phyloP scores from a whole-genome alignment of 2,888 invertebrate species.

The Nasonia oneida region DNA sequence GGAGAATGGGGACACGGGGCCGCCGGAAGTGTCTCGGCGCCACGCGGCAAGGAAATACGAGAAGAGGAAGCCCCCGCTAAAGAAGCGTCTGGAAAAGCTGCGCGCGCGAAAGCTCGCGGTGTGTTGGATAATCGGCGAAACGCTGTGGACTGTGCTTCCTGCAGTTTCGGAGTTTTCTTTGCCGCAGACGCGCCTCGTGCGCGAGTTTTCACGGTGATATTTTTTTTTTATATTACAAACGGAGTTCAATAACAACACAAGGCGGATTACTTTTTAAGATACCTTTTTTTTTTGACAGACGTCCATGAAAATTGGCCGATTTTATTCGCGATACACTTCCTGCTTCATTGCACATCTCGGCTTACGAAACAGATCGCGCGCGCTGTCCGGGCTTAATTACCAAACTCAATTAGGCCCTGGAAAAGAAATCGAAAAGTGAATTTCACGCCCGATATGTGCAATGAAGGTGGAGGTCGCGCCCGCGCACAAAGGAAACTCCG shows the following conservation, averaged over 20 bases:
- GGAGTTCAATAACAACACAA: too few species aligned
- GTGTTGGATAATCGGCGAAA: conserved; percentile 6
- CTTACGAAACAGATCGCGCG: background rate
- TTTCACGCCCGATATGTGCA: conserved; percentile 20
- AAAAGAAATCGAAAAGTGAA: conserved; percentile 40
- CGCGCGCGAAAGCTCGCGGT: background rate
- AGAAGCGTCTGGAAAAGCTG: conserved; percentile 40
- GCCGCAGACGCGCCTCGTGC: background rate
- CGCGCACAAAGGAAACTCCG: conserved; percentile 9
- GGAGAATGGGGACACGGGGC: conserved; percentile 58
- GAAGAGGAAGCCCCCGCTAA: conserved; percentile 39
- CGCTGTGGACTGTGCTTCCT: background rate
- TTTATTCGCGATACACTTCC: too few species aligned
- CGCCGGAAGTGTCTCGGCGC: conserved; percentile 53
- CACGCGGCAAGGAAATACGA: conserved; percentile 60
- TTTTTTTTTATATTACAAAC: background rate
- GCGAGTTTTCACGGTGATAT: background rate
- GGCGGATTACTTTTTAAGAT: too few species aligned
- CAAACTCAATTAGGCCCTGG: conserved; percentile 29
- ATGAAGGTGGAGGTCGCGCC: background rate
- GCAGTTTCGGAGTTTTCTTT: background rate
- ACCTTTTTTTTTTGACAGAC: too few species aligned
- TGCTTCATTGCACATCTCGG: too few species aligned
- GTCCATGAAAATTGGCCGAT: too few species aligned
- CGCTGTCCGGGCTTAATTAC: conserved; percentile 23